These are phyloP conservation scores for Kryptopterus vitreolus DNA, from an alignment of 2,797 vertebrate genomes.

Conservation along the genomic window DNA sequence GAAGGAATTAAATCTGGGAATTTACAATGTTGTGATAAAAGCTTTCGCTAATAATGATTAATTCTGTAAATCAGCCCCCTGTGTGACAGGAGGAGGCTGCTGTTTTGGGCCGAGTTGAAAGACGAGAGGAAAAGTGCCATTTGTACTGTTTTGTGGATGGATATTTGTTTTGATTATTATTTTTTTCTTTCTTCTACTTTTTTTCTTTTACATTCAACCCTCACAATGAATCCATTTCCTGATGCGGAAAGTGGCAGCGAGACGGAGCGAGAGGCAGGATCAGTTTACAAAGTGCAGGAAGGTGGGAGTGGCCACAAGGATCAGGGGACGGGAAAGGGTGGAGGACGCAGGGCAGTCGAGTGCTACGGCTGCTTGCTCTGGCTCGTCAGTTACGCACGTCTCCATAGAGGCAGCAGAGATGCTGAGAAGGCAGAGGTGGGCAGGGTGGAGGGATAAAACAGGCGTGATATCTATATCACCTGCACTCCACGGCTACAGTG, in stretches of 20 bases:
- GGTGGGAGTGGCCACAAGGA: constrained; percentile 65
- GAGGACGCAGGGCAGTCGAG: constrained; percentile 76
- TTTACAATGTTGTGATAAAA: constrained; percentile 47
- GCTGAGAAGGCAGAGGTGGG: constrained; percentile 71
- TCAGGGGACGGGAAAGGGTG: constrained; percentile 61
- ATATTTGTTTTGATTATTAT: constrained; percentile 44
- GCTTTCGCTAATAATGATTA: constrained; percentile 48
- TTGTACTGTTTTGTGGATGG: constrained; percentile 55
- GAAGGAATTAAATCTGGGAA: constrained; percentile 41
- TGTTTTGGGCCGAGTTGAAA: constrained; percentile 37
- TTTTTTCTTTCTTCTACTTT: constrained; percentile 47
- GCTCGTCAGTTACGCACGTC: constrained; percentile 70
- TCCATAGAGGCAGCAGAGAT: constrained; percentile 76
- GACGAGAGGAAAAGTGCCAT: constrained; percentile 58
- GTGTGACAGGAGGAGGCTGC: constrained; percentile 46
- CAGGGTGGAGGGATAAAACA: constrained; percentile 32
- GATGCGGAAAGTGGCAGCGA: constrained; percentile 45
- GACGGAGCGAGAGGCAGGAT: constrained; percentile 54
- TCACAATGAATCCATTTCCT: constrained; percentile 57
- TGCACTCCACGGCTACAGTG: constrained; percentile 94
- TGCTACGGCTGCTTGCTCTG: constrained; percentile 80
- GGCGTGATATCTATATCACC: constrained; percentile 90
- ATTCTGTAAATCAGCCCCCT: constrained; percentile 52
- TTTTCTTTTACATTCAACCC: constrained; percentile 60
- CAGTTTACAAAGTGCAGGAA: constrained; percentile 60